These are phyloP conservation scores for Caenorhabditis sp. DNA, from an alignment of 2,888 invertebrate species.

Conservation along the genomic window DNA sequence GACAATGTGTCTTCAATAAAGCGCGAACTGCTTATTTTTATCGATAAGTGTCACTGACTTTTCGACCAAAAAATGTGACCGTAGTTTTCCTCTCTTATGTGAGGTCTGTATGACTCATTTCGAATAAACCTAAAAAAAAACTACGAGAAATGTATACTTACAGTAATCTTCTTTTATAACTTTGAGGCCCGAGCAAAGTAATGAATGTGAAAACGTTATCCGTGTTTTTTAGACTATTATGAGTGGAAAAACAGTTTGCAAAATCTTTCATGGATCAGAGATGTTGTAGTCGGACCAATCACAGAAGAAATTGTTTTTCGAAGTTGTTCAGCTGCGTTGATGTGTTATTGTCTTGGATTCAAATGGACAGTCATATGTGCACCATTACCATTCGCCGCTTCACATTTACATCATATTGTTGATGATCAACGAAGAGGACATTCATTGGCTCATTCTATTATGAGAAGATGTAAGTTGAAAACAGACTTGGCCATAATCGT, in stretches of 20 bases:
- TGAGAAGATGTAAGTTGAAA: conserved; percentile 43
- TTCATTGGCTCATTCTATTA: conserved; percentile 38
- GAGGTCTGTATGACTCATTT: no score
- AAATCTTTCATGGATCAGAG: conserved; percentile 52
- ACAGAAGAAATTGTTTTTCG: conserved; percentile 68
- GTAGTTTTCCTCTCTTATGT: no score
- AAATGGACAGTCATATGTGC: conserved; percentile 33
- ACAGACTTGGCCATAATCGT: no score
- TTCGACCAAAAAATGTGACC: no score
- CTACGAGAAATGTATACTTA: no score
- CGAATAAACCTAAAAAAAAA: no score
- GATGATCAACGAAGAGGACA: conserved; percentile 60
- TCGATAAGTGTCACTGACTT: no score
- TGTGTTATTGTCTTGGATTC: conserved; percentile 40
- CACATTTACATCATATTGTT: conserved; percentile 65
- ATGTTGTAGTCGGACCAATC: conserved; percentile 62
- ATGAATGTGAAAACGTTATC: no score
- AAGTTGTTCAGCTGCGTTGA: conserved; percentile 59
- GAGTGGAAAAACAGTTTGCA: conserved; percentile 47
- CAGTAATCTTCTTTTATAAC: no score
- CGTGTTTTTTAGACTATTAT: conserved; percentile 31
- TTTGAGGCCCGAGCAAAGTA: no score
- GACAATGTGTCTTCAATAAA: no score
- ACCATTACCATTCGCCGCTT: conserved; percentile 63
- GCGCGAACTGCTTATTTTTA: no score